Conservation (phyloP, 2,888 invertebrate species). For the Laspeyria flexula region DNA sequence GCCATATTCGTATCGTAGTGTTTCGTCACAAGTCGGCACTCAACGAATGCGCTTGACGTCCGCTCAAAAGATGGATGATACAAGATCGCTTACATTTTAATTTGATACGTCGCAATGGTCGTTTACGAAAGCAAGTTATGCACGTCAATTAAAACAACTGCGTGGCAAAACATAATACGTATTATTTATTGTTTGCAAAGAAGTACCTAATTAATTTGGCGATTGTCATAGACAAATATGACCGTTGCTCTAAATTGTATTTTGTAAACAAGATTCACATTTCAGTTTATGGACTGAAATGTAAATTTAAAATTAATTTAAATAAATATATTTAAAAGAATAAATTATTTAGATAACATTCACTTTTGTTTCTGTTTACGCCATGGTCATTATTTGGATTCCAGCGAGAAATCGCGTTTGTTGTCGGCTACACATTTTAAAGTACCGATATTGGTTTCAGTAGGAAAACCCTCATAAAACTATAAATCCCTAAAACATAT, state of each 20-base stretch:
- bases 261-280: neutral
- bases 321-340: too few relatives aligned
- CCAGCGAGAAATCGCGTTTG: too few relatives aligned
- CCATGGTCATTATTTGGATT: too few relatives aligned
- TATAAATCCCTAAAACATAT: too few relatives aligned
- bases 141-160: constrained; percentile 13
- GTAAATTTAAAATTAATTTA: too few relatives aligned
- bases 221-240: neutral
- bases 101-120: constrained; percentile 23
- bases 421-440: too few relatives aligned
- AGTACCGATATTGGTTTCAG: too few relatives aligned
- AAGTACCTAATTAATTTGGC: neutral
- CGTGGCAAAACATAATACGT: constrained; percentile 4
- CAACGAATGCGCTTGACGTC: constrained; percentile 23
- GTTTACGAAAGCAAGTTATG: constrained; percentile 9
- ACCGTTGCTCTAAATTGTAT: neutral
- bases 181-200: neutral
- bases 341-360: too few relatives aligned
- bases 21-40: constrained; percentile 34
- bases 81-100: constrained; percentile 25
- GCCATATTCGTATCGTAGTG: constrained; percentile 1
- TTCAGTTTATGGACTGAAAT: too few relatives aligned
- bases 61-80: constrained; percentile 19
- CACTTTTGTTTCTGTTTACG: too few relatives aligned
- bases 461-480: too few relatives aligned